Base-by-base conservation (phyloP, 92 coral and sea anemone species). In the Isaurus tuberculatus region DNA sequence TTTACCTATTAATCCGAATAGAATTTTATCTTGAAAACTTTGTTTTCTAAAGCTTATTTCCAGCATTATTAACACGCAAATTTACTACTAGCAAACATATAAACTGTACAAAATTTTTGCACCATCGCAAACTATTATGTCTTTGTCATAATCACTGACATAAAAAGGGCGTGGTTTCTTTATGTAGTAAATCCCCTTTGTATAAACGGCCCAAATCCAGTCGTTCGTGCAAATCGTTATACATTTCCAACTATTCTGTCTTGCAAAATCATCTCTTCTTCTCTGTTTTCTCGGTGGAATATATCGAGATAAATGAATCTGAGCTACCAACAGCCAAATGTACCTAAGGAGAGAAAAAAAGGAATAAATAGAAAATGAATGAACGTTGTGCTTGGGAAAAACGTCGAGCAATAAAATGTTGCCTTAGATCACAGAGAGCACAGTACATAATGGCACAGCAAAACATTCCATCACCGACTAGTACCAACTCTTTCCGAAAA, bases 271-370 rank as follows among this genome's bases (percentile, higher is more conserved):
- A 91, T 70, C 94, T 75, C 79, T 95, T 95, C 88, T 95, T 95
- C 83, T 95, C 98, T 0, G 98, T 88, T 84, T 95, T 95, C 83
- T 95, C 98, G 5, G 98, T 89, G 0, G 98, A 95, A 89, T 95
- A 95, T 84, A 95, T 95, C 3, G 98, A 95, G 46, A 95, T 89
- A 36, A 95, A 91, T 0, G 98, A 91, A 55, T 95, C 98, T 16
- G 98, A 92, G 87, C 98, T 93, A 80, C 98, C 98, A 9, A 95
- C 98, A 73, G 98, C 98, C 80, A 95, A 83, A 51, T 94, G 94
- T 25, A 94, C 96, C 98, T 94, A 43, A 4, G 34, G 48, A 65
- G 63, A 28, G 25, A 13, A 61, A 29, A 68, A 73, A 22, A 55
- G 23, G 25, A 55, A 17, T 3, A 55, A 55, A 55, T n/a, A 17